Conservation (phyloP, 2,888 invertebrate species). For the Cecidostiba fungosa region DNA sequence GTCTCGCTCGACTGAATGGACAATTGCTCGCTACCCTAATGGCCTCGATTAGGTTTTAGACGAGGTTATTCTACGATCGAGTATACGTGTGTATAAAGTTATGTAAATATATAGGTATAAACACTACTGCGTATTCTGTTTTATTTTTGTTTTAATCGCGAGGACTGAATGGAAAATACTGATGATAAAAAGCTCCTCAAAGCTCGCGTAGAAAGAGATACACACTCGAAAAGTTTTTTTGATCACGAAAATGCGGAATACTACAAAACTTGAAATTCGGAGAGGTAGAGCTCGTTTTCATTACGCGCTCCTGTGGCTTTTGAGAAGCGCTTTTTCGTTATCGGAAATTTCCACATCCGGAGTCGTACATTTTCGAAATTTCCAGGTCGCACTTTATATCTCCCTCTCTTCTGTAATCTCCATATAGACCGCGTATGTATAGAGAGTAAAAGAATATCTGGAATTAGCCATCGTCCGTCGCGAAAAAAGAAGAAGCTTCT, state of each 20-base stretch:
- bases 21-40: conserved; percentile 43
- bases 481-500: neutral
- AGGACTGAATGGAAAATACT: neutral
- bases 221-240: neutral
- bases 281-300: neutral
- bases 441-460: neutral
- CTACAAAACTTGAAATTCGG: neutral
- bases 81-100: too few relatives aligned
- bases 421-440: neutral
- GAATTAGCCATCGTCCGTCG: neutral
- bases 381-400: neutral
- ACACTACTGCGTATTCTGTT: neutral
- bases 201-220: neutral
- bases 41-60: conserved; percentile 53
- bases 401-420: neutral
- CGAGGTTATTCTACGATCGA: conserved; percentile 27
- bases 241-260: neutral
- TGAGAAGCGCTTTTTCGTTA: neutral
- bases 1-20: conserved; percentile 33
- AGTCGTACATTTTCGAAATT: neutral
- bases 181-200: neutral
- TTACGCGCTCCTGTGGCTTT: neutral
- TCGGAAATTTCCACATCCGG: neutral
- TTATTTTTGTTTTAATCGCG: neutral
- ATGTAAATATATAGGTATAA: too few relatives aligned